Base-by-base conservation (phyloP, 2,797 vertebrate genomes). In the Tapera naevia region DNA sequence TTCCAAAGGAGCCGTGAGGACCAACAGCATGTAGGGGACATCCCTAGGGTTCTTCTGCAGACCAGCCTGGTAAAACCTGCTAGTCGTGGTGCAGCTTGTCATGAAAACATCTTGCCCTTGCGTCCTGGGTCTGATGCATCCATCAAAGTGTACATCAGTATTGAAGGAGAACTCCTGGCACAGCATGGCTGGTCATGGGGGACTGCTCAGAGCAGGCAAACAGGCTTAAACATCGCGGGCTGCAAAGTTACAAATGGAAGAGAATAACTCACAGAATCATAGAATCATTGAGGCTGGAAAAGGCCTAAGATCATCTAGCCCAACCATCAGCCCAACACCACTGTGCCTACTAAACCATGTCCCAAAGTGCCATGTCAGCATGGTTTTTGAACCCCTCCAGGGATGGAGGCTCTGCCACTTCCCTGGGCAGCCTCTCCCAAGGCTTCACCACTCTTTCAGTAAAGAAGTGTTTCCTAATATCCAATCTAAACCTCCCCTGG, bases 71-170 rank as follows among this genome's bases (percentile, higher is more conserved):
- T 57, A 43, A 88, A 69, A 69, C 14, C 28, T 70, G 28, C 7
- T n/a, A 56, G 6, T 16, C 13, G 2, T 15, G 3, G 4, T 11
- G 12, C 12, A 57, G 25, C 53, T 78, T 50, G 62, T 11, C 16
- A 16, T 21, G 50, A 43, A 74, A 69, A 46, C 35, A 11, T 17
- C n/a, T 81, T 45, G 6, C 4, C 25, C 66, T 60, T 87, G 28
- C 62, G 43, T 17, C 43, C 25, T 58, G n/a, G 5, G 22, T 43
- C 37, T 89, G 41, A 80, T 86, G 37, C n/a, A 50, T 57, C 23
- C 0, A 0, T n/a, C 28, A 14, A 45, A n/a, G 32, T 54, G 15
- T 2, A 17, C 11, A 25, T 25, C 10, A 11, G 30, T 19, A 9
- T 0, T 43, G 8, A 27, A 37, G 37, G 5, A 12, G 17, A 43